These are phyloP conservation scores for Crotalus viridis DNA, from an alignment of 2,113 vertebrate genomes.

Conservation along the genomic window DNA sequence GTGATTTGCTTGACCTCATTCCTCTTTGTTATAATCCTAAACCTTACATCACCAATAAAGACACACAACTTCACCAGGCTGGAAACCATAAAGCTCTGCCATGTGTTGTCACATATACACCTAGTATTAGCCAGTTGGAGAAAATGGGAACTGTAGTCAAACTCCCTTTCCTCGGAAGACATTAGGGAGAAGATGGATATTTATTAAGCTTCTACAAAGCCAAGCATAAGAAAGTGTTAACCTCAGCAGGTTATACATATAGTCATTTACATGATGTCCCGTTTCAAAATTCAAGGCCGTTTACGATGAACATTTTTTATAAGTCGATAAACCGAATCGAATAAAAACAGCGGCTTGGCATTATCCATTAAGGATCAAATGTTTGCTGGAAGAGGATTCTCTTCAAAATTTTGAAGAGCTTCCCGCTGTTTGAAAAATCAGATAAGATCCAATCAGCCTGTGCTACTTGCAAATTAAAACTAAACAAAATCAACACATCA, in stretches of 20 bases:
- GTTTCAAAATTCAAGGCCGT: not conserved
- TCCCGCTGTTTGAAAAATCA: not conserved
- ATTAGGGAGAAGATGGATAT: not conserved
- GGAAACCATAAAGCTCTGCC: not conserved
- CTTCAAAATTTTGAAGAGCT: not conserved
- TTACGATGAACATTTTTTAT: not conserved
- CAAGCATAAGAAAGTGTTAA: not conserved
- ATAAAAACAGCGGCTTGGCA: not conserved
- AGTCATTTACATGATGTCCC: not conserved
- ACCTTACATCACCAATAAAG: not conserved
- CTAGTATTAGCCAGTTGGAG: not conserved
- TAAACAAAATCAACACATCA: not conserved
- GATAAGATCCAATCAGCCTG: not conserved
- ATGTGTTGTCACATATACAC: not conserved
- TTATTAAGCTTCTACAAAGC: not conserved
- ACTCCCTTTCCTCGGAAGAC: not conserved
- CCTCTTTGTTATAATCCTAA: not conserved
- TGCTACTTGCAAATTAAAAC: not conserved
- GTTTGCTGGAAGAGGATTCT: not conserved
- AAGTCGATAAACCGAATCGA: not conserved
- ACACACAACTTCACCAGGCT: not conserved
- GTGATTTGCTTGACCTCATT: not conserved
- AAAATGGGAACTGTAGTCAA: not conserved
- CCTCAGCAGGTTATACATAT: not conserved
- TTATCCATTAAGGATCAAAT: not conserved